Evolutionary conservation across 2,113 vertebrate genomes (phyloP).

Genomic region (Bungarus multicinctus): DNA sequence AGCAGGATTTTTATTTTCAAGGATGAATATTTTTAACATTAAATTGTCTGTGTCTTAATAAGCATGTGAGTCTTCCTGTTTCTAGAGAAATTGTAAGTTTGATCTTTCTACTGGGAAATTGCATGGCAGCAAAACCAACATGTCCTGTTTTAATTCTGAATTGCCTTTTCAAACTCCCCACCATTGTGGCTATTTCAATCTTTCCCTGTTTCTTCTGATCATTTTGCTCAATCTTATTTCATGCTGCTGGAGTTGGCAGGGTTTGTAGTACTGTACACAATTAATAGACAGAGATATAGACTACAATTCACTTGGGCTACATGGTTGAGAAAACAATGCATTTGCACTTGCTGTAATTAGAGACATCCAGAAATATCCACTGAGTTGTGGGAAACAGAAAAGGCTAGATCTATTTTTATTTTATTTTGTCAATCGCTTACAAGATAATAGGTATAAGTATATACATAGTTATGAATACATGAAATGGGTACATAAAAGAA

Average conservation of each 20-base stretch:
- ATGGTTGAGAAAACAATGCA: not conserved
- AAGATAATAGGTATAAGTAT: no score
- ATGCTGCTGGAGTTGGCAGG: not conserved
- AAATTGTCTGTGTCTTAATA: constrained; percentile 32
- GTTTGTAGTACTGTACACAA: not conserved
- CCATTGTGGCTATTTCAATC: not conserved
- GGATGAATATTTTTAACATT: constrained; percentile 54
- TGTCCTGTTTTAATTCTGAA: not conserved
- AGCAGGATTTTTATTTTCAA: constrained; percentile 47
- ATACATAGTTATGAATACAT: no score
- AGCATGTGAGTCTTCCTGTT: constrained; percentile 59
- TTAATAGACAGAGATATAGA: not conserved
- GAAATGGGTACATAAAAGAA: no score
- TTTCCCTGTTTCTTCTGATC: not conserved
- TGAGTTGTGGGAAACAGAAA: not conserved
- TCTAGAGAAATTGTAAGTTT: constrained; percentile 16
- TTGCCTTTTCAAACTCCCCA: not conserved
- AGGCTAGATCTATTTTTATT: not conserved
- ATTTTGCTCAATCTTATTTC: not conserved
- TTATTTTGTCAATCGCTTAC: no score
- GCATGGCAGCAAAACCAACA: not conserved
- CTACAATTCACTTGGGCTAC: not conserved
- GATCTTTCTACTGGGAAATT: not conserved
- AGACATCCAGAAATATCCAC: not conserved
- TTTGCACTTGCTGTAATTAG: not conserved